Evolutionary conservation across 2,888 invertebrate genomes (phyloP).

Genomic region (Xestia sexstrigata): DNA sequence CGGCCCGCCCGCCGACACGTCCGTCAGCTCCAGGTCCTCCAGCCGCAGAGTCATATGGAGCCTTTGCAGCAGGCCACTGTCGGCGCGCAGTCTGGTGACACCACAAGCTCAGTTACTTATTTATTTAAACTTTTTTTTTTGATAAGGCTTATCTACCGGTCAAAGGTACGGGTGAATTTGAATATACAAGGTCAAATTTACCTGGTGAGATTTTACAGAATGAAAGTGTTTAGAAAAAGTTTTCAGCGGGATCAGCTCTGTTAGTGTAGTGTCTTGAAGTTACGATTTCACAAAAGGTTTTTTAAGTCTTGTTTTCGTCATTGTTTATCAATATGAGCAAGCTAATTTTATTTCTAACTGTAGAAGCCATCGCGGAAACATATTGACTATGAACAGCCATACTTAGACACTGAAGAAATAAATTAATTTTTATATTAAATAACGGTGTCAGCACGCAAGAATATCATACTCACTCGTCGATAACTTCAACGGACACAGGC

Average conservation of each 20-base stretch:
- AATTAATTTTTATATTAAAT: not conserved
- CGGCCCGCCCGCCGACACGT: slow-evolving; percentile 83
- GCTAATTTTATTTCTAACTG: not conserved
- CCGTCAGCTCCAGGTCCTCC: slow-evolving; percentile 82
- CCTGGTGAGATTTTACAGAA: not conserved
- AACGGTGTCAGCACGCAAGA: not conserved
- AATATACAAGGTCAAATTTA: not conserved
- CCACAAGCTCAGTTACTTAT: not conserved
- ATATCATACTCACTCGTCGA: slow-evolving; percentile 86
- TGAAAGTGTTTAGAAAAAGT: not conserved
- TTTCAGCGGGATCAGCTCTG: not conserved
- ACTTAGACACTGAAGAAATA: too few relatives aligned
- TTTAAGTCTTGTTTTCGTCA: not conserved
- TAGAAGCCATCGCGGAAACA: not conserved
- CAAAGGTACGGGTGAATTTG: too few relatives aligned
- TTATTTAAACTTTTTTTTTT: not conserved
- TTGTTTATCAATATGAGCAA: not conserved
- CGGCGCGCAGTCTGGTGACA: slow-evolving; percentile 82
- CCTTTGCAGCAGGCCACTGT: slow-evolving; percentile 82
- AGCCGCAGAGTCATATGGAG: slow-evolving; percentile 82
- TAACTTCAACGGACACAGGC: slow-evolving; percentile 87
- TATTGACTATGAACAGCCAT: too few relatives aligned
- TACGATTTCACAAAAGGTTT: not conserved
- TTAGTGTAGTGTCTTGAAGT: not conserved
- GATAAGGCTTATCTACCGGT: too few relatives aligned